These are phyloP conservation scores for Masticophis lateralis DNA, from an alignment of 2,797 vertebrate genomes.

Conservation along the genomic window DNA sequence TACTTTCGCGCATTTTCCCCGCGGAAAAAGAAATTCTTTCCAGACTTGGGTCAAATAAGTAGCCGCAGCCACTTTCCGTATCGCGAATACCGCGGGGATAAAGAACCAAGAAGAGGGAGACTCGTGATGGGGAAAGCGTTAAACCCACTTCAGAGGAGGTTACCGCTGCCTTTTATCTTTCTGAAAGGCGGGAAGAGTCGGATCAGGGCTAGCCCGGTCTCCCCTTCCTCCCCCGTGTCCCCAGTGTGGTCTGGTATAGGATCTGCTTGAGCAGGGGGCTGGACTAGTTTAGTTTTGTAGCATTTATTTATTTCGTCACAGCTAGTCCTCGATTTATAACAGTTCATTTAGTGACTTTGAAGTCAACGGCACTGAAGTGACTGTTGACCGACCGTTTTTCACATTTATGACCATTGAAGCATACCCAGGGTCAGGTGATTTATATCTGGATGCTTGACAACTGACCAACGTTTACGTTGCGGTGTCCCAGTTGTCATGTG, in stretches of 20 bases:
- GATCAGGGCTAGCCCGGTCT: not conserved
- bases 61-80: not conserved
- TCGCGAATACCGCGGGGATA: not conserved
- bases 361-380: not conserved
- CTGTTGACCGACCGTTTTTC: not conserved
- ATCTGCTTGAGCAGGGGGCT: not conserved
- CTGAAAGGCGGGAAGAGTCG: not conserved
- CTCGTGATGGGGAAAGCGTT: not conserved
- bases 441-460: not conserved
- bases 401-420: not conserved
- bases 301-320: not conserved
- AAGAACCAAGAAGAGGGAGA: too few species aligned
- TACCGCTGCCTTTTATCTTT: not conserved
- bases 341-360: not conserved
- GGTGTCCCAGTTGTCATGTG: not conserved
- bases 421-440: too few species aligned
- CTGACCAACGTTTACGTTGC: not conserved
- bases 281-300: not conserved
- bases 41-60: not conserved
- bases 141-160: not conserved
- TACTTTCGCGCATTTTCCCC: not conserved
- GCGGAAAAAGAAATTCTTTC: not conserved
- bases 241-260: not conserved
- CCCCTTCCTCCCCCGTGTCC: fast-evolving
- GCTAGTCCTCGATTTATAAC: not conserved